phyloP scores from a whole-genome alignment of 2,113 vertebrate species.

The Poeciliopsis turrubarensis region DNA sequence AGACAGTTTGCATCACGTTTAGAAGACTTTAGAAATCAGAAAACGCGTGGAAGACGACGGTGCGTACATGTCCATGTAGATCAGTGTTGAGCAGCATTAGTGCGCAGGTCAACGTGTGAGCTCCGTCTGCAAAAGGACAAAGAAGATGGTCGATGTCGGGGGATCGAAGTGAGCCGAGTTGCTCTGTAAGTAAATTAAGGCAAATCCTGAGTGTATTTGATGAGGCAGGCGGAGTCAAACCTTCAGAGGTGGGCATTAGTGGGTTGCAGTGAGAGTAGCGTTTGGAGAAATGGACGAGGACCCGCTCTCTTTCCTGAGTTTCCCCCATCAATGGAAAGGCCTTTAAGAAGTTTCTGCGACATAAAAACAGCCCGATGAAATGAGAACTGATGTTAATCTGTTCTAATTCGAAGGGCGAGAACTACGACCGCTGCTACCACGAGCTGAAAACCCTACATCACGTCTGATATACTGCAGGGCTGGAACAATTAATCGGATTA shows the following conservation, averaged over 20 bases:
- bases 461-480: slow-evolving; percentile 1
- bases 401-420: too few species aligned
- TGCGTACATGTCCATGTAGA: slow-evolving; percentile 83
- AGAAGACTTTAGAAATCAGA: not conserved
- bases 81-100: slow-evolving; percentile 85
- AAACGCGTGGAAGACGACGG: slow-evolving; percentile 1
- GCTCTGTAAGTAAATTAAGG: not conserved
- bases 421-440: not conserved
- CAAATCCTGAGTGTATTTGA: not conserved
- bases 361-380: slow-evolving; percentile 15
- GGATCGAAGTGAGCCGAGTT: not conserved
- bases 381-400: not conserved
- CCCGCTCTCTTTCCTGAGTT: slow-evolving; percentile 83
- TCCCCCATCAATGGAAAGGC: slow-evolving; percentile 86
- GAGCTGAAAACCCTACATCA: not conserved
- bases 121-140: slow-evolving; percentile 75
- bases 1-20: not conserved
- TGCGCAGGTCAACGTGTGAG: slow-evolving; percentile 83
- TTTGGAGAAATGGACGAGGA: slow-evolving; percentile 83
- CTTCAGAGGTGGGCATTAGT: slow-evolving; percentile 75
- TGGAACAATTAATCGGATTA: too few species aligned
- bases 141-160: slow-evolving; percentile 12
- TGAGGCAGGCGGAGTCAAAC: slow-evolving; percentile 36
- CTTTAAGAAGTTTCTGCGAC: slow-evolving; percentile 81
- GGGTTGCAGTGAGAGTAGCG: slow-evolving; percentile 83